Conservation (phyloP, 2,888 invertebrate species). For the Barypeithes pellucidus region DNA sequence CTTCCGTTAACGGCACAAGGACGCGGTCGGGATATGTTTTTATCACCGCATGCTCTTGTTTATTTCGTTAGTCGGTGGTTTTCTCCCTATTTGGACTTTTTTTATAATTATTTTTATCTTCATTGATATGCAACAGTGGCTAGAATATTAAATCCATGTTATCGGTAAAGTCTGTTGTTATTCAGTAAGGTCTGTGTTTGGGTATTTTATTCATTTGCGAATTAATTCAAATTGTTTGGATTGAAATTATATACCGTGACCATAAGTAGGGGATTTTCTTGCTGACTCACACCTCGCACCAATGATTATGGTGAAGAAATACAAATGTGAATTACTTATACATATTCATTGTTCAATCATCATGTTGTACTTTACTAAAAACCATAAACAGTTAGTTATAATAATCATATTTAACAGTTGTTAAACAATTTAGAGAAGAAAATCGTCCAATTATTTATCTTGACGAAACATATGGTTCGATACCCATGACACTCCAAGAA, state of each 20-base stretch:
- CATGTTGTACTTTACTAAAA: too few species aligned
- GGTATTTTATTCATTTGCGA: not conserved
- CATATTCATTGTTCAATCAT: too few species aligned
- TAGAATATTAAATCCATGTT: not conserved
- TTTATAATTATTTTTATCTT: constrained; percentile 3
- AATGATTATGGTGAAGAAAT: too few species aligned
- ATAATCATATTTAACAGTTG: too few species aligned
- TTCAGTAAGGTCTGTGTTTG: not conserved
- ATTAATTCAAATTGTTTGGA: not conserved
- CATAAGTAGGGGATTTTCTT: not conserved
- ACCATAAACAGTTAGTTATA: too few species aligned
- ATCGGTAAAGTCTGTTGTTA: constrained; percentile 7
- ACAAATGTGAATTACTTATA: too few species aligned
- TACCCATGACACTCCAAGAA: too few species aligned
- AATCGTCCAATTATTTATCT: too few species aligned
- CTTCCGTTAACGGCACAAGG: not conserved
- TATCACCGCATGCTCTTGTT: not conserved
- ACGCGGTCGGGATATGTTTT: not conserved
- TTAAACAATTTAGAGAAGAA: too few species aligned
- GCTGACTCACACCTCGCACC: not conserved
- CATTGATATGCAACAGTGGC: constrained; percentile 16
- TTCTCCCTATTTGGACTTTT: too few species aligned
- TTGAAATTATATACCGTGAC: not conserved
- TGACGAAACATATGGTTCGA: too few species aligned
- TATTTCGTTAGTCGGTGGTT: too few species aligned